A percentile compares a stretch with the other conserved stretches of the same genome.
Evolutionary conservation across 2,888 invertebrate species (phyloP).

Genomic region (Acronicta aceris): DNA sequence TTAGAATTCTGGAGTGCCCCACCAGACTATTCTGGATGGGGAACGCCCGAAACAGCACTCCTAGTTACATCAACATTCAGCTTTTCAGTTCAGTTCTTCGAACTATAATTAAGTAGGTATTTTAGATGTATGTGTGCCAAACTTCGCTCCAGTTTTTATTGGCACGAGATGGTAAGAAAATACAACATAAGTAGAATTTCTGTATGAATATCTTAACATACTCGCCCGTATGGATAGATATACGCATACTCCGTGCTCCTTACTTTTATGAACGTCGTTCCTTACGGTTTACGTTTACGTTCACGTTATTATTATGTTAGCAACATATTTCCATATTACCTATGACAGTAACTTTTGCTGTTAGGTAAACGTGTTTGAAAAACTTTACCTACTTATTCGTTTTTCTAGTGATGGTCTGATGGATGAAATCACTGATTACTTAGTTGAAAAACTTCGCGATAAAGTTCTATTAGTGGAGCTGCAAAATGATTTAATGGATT

Average conservation of each 20-base stretch:
- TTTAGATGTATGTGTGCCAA: conserved; percentile 16
- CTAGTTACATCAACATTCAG: too few relatives aligned
- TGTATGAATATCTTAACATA: conserved; percentile 25
- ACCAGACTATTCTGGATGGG: too few relatives aligned
- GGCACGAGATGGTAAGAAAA: conserved; percentile 20
- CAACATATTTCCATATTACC: conserved; percentile 11
- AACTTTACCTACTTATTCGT: background rate
- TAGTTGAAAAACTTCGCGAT: conserved; percentile 14
- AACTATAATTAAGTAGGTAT: too few relatives aligned
- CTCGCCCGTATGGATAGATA: conserved; percentile 36
- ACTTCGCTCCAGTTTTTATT: conserved; percentile 29
- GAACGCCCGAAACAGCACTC: too few relatives aligned
- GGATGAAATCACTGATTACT: conserved; percentile 19
- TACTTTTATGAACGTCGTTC: conserved; percentile 23
- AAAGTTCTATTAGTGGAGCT: conserved; percentile 4
- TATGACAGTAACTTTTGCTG: conserved; percentile 15
- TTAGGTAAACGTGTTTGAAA: conserved; percentile 25
- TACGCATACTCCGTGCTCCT: conserved; percentile 12
- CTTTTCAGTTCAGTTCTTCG: background rate
- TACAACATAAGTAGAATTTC: background rate
- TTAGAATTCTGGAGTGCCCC: too few relatives aligned
- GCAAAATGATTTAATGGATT: background rate
- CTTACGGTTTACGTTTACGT: conserved; percentile 16
- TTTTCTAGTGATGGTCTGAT: conserved; percentile 1
- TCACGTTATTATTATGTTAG: conserved; percentile 13